A percentile compares a stretch with the other conserved stretches of the same genome.
These are phyloP conservation scores for Helobdella robusta DNA, from an alignment of 2,888 invertebrate species.

Conservation along the genomic window DNA sequence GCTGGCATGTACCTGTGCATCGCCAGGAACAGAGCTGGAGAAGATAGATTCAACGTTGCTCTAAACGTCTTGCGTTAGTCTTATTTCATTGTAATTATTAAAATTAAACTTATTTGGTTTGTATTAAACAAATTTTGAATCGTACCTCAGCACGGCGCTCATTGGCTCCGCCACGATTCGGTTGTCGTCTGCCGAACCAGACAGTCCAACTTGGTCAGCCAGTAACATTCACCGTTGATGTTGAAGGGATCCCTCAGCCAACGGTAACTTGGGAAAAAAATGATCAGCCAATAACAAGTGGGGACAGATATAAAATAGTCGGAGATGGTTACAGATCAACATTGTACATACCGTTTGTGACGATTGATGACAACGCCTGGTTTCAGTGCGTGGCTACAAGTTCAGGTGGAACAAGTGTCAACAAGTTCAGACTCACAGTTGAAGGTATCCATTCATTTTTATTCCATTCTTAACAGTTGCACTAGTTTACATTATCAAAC, in stretches of 20 bases:
- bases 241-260: conserved; percentile 84
- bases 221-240: conserved; percentile 75
- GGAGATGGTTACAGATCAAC: conserved; percentile 53
- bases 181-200: conserved; percentile 82
- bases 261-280: conserved; percentile 96
- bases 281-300: conserved; percentile 53
- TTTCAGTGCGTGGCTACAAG: conserved; percentile 97
- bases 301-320: conserved; percentile 34
- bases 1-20: conserved; percentile 80
- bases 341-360: conserved; percentile 76
- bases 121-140: background rate
- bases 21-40: conserved; percentile 86
- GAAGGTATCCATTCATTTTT: conserved; percentile 31
- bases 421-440: conserved; percentile 71
- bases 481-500: no score
- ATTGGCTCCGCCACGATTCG: conserved; percentile 89
- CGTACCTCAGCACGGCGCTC: conserved; percentile 58
- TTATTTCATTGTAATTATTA: background rate
- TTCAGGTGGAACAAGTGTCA: conserved; percentile 90
- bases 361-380: conserved; percentile 85
- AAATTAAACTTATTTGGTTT: background rate
- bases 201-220: conserved; percentile 88
- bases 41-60: conserved; percentile 77
- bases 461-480: no score
- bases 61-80: conserved; percentile 63